Evolutionary conservation across 1,140 invertebrate genomes (phyloP).

Genomic region (Heliothis virescens): DNA sequence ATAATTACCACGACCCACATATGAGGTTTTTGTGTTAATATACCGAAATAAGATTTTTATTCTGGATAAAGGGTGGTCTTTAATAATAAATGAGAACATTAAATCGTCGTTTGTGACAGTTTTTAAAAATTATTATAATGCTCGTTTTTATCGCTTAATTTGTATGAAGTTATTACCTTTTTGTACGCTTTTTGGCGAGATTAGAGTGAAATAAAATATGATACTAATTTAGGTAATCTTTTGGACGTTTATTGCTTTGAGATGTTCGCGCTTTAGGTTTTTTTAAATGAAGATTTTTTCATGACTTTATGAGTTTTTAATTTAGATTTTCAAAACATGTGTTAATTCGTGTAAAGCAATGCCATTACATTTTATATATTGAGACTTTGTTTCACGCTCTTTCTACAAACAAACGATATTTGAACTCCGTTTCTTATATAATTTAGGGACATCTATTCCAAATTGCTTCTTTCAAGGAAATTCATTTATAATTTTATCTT

Average conservation of each 20-base stretch:
- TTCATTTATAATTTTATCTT: background rate
- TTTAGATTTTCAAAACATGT: too few relatives aligned
- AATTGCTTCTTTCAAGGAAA: background rate
- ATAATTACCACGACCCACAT: slow-evolving; percentile 40
- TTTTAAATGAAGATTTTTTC: background rate
- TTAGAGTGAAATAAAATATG: slow-evolving; percentile 3
- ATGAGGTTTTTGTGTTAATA: slow-evolving; percentile 32
- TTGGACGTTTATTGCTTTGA: slow-evolving; percentile 10
- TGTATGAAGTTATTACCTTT: slow-evolving; percentile 5
- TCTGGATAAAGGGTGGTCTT: background rate
- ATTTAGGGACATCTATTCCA: too few relatives aligned
- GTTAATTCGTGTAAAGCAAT: too few relatives aligned
- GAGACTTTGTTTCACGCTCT: too few relatives aligned
- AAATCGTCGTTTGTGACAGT: background rate
- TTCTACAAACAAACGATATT: background rate
- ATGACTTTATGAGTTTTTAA: too few relatives aligned
- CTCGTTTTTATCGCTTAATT: slow-evolving; percentile 3
- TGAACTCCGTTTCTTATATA: too few relatives aligned
- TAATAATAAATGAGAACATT: slow-evolving; percentile 25
- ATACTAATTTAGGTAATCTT: slow-evolving; percentile 8
- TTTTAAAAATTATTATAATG: slow-evolving; percentile 15
- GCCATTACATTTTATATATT: too few relatives aligned
- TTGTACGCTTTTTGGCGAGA: background rate
- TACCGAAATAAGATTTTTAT: slow-evolving; percentile 29
- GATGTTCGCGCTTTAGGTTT: background rate